phyloP scores from a whole-genome alignment of 2,797 vertebrate species.

The Holocentrus rufus region DNA sequence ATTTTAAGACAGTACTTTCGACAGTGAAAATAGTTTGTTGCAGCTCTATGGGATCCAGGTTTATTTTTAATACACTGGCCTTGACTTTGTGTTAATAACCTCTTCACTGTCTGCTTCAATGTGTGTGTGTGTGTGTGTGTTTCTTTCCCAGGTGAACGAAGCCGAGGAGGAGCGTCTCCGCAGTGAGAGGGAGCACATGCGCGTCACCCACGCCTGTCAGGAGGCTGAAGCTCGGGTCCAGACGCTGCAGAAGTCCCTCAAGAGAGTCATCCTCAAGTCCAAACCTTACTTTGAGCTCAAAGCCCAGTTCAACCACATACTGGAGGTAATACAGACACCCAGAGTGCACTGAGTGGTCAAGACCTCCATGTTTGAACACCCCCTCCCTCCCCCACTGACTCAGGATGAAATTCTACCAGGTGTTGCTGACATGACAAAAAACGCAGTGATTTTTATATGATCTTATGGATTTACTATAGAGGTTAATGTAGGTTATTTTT shows the following conservation, averaged over 20 bases:
- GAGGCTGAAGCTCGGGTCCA: constrained; percentile 92
- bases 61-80: neutral
- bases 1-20: too few species aligned
- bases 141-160: constrained; percentile 87
- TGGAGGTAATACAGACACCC: constrained; percentile 83
- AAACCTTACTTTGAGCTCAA: constrained; percentile 96
- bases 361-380: neutral
- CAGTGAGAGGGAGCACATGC: constrained; percentile 92
- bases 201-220: constrained; percentile 91
- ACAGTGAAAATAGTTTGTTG: too few species aligned
- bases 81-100: neutral
- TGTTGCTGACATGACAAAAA: constrained; percentile 31
- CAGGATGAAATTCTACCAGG: neutral
- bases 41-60: too few species aligned
- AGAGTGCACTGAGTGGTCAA: neutral
- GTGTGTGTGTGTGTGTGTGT: neutral
- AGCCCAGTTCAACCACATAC: constrained; percentile 93
- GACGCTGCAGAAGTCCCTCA: constrained; percentile 91
- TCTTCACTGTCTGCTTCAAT: neutral
- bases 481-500: constrained; percentile 27
- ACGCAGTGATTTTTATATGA: constrained; percentile 1
- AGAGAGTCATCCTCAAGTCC: constrained; percentile 90
- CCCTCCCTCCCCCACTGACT: neutral
- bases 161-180: constrained; percentile 92
- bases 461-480: constrained; percentile 31